Base-by-base conservation (phyloP, 2,797 vertebrate species). In the Gymnocypris eckloni region DNA sequence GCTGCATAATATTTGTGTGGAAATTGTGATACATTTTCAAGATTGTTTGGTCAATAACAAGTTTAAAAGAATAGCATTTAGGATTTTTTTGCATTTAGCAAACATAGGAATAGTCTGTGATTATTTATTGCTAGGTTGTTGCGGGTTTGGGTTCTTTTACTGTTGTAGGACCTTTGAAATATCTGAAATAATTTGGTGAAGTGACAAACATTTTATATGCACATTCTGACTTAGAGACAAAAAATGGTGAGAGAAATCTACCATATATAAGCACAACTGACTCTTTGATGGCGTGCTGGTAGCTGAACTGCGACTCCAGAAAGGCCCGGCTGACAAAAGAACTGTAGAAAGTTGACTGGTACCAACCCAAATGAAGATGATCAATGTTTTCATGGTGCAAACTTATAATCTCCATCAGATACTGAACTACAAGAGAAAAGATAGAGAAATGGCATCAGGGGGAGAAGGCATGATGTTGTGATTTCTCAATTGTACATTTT, bases 391-490 rank as follows among this genome's bases (percentile, higher is more conserved):
- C 97, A 2, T 99, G 98, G 91, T 97, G 97, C 83, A 99, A 96
- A 81, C 97, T 98, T 85, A 99, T 99, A 98, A 99, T 99, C 95
- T 99, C 98, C 98, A 99, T 99, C 95, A 99, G 98, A 95, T 99
- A 99, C 41, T 99, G 98, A 88, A 99, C 98, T 99, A 89, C n/a
- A 94, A 66, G 82, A 83, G 88, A 59, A 56, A 52, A 39, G 71
- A 48, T 7, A 64, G 33, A 48, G 33, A 39, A 7, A 37, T 12
- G 13, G 20, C 12, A n/a, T 50, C 18, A n/a, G 43, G 0, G 33
- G 41, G 45, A 84, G 61, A 20, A 45, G 39, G 15, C 13, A 2
- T n/a, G 79, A 10, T 56, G 66, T 11, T 12, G 18, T 8, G 2
- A 50, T 80, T 67, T 41, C 48, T 81, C 28, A 39, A 3, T 22